Conservation (phyloP, 1,140 invertebrate genomes). For the Bombus cullumanus region DNA sequence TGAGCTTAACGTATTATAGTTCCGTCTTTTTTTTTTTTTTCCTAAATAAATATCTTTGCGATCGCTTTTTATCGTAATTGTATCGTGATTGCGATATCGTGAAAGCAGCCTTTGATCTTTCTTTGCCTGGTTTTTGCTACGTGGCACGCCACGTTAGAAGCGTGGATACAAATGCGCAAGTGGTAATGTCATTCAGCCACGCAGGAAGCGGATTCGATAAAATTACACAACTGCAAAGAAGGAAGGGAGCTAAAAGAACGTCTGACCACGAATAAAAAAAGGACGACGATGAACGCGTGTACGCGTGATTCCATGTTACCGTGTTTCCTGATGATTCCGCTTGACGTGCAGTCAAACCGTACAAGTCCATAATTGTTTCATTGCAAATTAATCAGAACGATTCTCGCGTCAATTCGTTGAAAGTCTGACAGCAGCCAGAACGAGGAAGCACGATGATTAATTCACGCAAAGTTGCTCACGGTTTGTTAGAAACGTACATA, state of each 20-base stretch:
- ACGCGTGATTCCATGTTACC: background rate
- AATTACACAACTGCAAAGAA: background rate
- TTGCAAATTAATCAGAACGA: slow-evolving; percentile 48
- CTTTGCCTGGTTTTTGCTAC: background rate
- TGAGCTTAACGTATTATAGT: background rate
- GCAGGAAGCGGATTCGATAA: background rate
- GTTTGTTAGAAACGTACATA: background rate
- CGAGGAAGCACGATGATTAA: slow-evolving; percentile 33
- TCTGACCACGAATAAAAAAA: background rate
- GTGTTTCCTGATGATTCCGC: background rate
- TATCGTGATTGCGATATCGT: background rate
- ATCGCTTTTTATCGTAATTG: background rate
- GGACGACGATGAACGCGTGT: background rate
- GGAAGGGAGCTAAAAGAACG: background rate
- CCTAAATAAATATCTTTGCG: background rate
- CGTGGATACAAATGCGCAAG: background rate
- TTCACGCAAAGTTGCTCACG: slow-evolving; percentile 26
- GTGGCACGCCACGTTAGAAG: slow-evolving; percentile 4
- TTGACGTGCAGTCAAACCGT: slow-evolving; percentile 11
- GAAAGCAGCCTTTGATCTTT: background rate
- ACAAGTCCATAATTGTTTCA: background rate
- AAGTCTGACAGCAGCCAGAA: slow-evolving; percentile 20
- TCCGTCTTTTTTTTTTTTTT: background rate
- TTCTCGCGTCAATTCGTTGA: slow-evolving; percentile 38
- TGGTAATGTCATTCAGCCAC: slow-evolving; percentile 24